These are phyloP conservation scores for Stichodactyla helianthus DNA, from an alignment of 64 coral and sea anemone genomes.

Conservation along the genomic window DNA sequence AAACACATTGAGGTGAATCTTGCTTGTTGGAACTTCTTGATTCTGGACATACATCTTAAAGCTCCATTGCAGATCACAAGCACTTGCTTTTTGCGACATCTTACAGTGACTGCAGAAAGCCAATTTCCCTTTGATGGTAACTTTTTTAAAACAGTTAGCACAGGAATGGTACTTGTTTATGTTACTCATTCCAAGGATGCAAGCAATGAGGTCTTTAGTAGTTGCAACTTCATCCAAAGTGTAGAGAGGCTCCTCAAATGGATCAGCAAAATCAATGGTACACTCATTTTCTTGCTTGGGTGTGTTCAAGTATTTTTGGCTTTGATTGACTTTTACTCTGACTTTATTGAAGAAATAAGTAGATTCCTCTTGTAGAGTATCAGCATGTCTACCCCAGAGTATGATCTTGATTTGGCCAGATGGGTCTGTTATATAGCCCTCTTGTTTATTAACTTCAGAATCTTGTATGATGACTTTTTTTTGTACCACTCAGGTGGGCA, in stretches of 20 bases:
- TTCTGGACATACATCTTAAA: slow-evolving; percentile 46
- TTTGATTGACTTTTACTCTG: slow-evolving; percentile 46
- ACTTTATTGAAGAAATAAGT: slow-evolving; percentile 74
- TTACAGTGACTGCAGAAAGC: slow-evolving; percentile 47
- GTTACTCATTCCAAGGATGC: slow-evolving; percentile 43
- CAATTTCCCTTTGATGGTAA: slow-evolving; percentile 57
- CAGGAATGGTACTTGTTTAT: slow-evolving; percentile 35
- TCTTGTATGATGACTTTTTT: slow-evolving; percentile 47
- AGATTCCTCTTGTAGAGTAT: slow-evolving; percentile 23
- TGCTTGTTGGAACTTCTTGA: slow-evolving; percentile 4
- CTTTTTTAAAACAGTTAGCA: slow-evolving; percentile 40
- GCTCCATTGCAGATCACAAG: slow-evolving; percentile 47
- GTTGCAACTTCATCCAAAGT: slow-evolving; percentile 36
- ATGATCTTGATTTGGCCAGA: slow-evolving; percentile 61
- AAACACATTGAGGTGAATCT: slow-evolving; percentile 19
- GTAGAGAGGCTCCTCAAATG: slow-evolving; percentile 34
- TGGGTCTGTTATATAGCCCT: slow-evolving; percentile 54
- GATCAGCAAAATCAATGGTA: slow-evolving; percentile 32
- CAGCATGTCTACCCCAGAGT: slow-evolving; percentile 67
- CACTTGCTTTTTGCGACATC: slow-evolving; percentile 48
- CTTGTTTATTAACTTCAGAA: slow-evolving; percentile 67
- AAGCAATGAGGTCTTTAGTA: slow-evolving; percentile 42
- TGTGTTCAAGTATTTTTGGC: slow-evolving; percentile 69
- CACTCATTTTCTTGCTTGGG: slow-evolving; percentile 75
- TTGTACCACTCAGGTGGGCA: slow-evolving; percentile 38